Conservation (phyloP, 2,113 vertebrate genomes). For the Anas platyrhynchos region DNA sequence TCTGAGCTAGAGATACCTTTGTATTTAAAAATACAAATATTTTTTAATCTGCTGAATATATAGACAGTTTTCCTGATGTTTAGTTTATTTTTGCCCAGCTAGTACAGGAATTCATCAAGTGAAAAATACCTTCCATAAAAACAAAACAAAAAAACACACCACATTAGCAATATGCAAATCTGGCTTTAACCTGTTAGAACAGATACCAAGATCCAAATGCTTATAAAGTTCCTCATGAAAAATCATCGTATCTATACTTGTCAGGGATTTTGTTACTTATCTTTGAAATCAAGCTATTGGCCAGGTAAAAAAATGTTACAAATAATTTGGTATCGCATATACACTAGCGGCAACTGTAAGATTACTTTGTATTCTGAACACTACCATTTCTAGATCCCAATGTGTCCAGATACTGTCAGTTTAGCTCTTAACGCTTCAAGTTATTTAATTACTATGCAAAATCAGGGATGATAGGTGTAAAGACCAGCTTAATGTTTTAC, state of each 20-base stretch:
- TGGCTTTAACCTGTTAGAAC: background rate
- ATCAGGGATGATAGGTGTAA: background rate
- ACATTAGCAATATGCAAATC: background rate
- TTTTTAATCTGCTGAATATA: background rate
- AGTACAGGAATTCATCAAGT: background rate
- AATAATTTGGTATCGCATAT: constrained; percentile 40
- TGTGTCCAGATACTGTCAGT: background rate
- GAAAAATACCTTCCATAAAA: background rate
- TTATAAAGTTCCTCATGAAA: background rate
- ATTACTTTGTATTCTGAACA: constrained; percentile 31
- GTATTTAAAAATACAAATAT: background rate
- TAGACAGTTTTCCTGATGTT: background rate
- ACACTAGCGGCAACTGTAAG: background rate
- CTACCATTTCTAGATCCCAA: constrained; percentile 3
- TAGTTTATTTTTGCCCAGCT: background rate
- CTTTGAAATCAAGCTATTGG: background rate
- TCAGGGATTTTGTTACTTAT: constrained; percentile 6
- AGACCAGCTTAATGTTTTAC: background rate
- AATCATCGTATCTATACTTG: background rate
- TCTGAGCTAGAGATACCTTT: background rate
- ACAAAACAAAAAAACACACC: background rate
- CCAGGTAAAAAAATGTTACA: background rate
- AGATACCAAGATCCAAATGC: background rate
- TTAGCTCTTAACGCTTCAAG: constrained; percentile 10
- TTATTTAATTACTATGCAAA: background rate